Percentiles rank a stretch among this genome's conserved stretches.
These are phyloP conservation scores for Cantharis rufa DNA, from an alignment of 2,888 invertebrate genomes.

Conservation along the genomic window DNA sequence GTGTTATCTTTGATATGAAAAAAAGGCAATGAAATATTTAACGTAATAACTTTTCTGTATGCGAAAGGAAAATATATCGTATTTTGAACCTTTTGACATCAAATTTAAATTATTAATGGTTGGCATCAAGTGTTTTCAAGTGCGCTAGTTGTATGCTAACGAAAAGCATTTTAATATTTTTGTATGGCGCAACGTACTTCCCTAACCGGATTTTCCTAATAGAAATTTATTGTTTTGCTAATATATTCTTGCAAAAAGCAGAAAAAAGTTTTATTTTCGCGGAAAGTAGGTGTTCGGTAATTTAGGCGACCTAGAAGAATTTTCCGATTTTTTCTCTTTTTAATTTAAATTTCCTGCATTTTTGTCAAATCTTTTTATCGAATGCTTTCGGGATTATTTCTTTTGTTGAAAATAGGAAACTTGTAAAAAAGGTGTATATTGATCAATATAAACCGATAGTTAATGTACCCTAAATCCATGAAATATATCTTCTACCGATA, in stretches of 20 bases:
- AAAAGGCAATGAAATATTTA: not conserved
- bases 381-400: conserved; percentile 23
- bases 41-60: not conserved
- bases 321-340: not conserved
- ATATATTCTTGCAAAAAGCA: not conserved
- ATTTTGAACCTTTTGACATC: not conserved
- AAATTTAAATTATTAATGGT: conserved; percentile 5
- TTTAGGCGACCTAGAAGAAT: not conserved
- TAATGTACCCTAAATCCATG: conserved; percentile 22
- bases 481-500: conserved; percentile 9
- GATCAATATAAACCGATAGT: conserved; percentile 20
- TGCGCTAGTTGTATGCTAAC: not conserved
- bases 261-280: not conserved
- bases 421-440: conserved; percentile 12
- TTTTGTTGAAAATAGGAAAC: conserved; percentile 21
- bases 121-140: conserved; percentile 1
- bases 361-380: conserved; percentile 24
- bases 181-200: conserved; percentile 1
- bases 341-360: not conserved
- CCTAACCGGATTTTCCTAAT: conserved; percentile 7
- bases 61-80: not conserved
- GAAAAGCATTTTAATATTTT: conserved; percentile 8
- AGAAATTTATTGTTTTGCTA: conserved; percentile 9
- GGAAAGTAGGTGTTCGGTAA: not conserved
- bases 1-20: not conserved